Evolutionary conservation across 2,888 invertebrate genomes (phyloP).

Genomic region (Pherbina coryleti): DNA sequence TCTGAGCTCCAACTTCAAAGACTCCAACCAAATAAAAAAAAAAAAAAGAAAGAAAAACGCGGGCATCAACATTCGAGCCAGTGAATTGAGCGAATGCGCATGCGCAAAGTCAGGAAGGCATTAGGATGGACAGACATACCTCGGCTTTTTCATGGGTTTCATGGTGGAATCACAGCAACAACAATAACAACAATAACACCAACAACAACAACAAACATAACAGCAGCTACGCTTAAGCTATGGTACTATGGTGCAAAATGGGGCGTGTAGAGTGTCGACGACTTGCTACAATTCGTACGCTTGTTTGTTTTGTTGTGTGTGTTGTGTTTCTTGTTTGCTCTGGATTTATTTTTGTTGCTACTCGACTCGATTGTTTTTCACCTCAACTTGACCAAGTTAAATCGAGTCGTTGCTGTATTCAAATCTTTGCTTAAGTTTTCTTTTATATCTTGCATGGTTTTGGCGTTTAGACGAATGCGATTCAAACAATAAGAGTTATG

Average conservation of each 20-base stretch:
- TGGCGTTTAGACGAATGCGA: not conserved
- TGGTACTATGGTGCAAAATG: slow-evolving; percentile 19
- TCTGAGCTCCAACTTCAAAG: slow-evolving; percentile 7
- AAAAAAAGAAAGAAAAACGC: not conserved
- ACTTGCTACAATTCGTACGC: not conserved
- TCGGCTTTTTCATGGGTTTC: not conserved
- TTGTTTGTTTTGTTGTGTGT: slow-evolving; percentile 4
- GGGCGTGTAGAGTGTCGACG: slow-evolving; percentile 30
- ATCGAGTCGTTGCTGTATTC: not conserved
- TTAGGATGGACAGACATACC: not conserved
- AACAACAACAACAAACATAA: slow-evolving; percentile 27
- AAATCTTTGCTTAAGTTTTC: slow-evolving; percentile 1
- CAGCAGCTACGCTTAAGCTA: slow-evolving; percentile 25
- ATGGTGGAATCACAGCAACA: slow-evolving; percentile 16
- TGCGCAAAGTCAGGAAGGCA: slow-evolving; percentile 1
- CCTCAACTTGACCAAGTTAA: too few species aligned
- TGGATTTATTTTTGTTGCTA: not conserved
- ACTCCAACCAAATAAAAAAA: not conserved
- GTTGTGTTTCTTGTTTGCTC: not conserved
- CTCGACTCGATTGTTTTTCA: not conserved
- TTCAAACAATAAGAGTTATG: not conserved
- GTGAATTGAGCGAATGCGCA: slow-evolving; percentile 20
- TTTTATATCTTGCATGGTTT: not conserved
- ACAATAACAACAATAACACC: slow-evolving; percentile 28
- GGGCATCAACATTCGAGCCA: not conserved